Conservation (phyloP, 1,140 invertebrate species). For the Rhyacophila brunnea region DNA sequence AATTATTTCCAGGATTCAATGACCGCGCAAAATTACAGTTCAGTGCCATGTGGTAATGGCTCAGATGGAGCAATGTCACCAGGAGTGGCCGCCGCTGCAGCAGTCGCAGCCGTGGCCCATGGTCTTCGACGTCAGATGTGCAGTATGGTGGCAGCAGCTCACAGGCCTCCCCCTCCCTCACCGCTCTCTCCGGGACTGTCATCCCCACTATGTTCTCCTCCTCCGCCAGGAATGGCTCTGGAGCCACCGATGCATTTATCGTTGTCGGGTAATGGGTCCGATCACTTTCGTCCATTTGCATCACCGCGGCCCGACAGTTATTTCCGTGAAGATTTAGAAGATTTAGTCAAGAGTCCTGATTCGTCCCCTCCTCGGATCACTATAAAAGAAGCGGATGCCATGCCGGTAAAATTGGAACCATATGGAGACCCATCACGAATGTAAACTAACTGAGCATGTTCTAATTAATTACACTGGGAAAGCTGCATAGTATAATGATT, state of each 20-base stretch:
- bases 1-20: constrained; percentile 51
- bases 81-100: constrained; percentile 66
- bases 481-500: neutral
- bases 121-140: constrained; percentile 55
- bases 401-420: constrained; percentile 46
- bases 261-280: constrained; percentile 36
- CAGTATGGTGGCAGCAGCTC: constrained; percentile 51
- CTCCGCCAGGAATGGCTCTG: constrained; percentile 47
- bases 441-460: neutral
- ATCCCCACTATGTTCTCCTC: constrained; percentile 49
- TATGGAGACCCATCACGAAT: constrained; percentile 27
- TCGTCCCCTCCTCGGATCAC: neutral
- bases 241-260: constrained; percentile 40
- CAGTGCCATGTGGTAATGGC: constrained; percentile 48
- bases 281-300: constrained; percentile 50
- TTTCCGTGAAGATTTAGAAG: constrained; percentile 29
- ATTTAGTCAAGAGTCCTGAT: constrained; percentile 12
- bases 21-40: constrained; percentile 45
- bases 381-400: constrained; percentile 6
- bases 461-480: too few relatives aligned
- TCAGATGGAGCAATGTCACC: constrained; percentile 63
- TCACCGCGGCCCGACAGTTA: constrained; percentile 45
- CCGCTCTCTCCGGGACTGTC: constrained; percentile 47
- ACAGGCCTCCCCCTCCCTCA: constrained; percentile 44
- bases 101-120: constrained; percentile 71